These are phyloP conservation scores for Adineta ricciae DNA, from an alignment of 2,888 invertebrate genomes.

Conservation along the genomic window DNA sequence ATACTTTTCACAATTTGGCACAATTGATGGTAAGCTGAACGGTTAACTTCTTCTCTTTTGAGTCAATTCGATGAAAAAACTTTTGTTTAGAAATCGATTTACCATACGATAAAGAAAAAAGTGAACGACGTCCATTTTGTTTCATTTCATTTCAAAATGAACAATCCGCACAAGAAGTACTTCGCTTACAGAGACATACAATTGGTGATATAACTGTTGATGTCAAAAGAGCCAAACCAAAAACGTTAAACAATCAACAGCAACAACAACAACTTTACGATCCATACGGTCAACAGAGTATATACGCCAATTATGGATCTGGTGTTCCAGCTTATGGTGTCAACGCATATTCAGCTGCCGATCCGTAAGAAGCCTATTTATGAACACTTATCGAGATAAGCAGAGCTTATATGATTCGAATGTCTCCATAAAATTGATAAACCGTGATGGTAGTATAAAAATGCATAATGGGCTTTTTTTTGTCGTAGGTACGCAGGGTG, in stretches of 20 bases:
- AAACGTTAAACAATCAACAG: conserved; percentile 1
- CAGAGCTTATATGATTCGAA: no score
- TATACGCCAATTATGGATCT: not conserved
- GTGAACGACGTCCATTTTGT: conserved; percentile 21
- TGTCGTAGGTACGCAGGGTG: not conserved
- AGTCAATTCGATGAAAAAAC: no score
- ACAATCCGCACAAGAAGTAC: conserved; percentile 19
- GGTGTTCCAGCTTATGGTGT: not conserved
- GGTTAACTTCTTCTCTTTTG: no score
- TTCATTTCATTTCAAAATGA: conserved; percentile 19
- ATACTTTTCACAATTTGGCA: conserved; percentile 17
- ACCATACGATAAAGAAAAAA: conserved; percentile 24
- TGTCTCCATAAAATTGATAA: no score
- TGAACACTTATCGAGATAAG: no score
- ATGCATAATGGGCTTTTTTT: not conserved
- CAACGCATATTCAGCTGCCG: not conserved
- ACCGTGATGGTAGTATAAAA: no score
- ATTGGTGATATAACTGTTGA: conserved; percentile 21
- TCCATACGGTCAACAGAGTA: not conserved
- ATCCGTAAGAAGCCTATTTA: not conserved
- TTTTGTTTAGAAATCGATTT: conserved; percentile 11
- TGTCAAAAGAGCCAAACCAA: conserved; percentile 21
- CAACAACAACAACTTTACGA: conserved; percentile 14
- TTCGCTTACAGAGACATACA: not conserved
- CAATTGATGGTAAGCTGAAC: not conserved